Conservation (phyloP, 2,797 vertebrate species). For the Neopelma chrysocephalum region DNA sequence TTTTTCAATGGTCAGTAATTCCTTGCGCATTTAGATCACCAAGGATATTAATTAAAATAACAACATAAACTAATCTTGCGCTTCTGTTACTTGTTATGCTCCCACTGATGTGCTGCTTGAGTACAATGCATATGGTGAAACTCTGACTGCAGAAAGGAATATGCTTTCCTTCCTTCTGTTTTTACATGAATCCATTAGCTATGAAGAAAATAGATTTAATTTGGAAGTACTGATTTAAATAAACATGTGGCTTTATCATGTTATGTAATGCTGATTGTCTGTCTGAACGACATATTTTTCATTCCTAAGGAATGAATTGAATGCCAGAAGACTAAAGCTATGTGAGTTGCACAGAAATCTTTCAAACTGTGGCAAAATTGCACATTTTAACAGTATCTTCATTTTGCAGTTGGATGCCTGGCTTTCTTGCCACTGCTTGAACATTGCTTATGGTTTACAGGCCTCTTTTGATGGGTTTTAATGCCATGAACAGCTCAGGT, state of each 20-base stretch:
- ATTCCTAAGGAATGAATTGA: background rate
- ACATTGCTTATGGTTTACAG: background rate
- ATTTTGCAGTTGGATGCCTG: background rate
- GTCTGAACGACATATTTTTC: slow-evolving; percentile 9
- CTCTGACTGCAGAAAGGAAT: background rate
- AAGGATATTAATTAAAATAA: background rate
- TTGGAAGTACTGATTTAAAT: background rate
- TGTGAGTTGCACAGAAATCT: background rate
- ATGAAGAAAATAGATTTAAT: background rate
- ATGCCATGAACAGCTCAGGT: background rate
- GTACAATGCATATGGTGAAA: background rate
- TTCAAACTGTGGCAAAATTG: background rate
- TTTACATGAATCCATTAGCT: background rate
- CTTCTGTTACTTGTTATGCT: background rate
- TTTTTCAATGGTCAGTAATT: background rate
- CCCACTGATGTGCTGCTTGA: background rate
- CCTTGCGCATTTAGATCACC: background rate
- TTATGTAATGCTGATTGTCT: background rate
- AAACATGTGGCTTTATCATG: background rate
- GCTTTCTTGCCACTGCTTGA: background rate
- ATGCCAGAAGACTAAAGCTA: background rate
- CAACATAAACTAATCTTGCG: background rate
- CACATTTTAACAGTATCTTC: background rate
- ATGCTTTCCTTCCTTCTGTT: background rate
- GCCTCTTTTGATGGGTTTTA: background rate